Conservation (phyloP, 2,113 vertebrate genomes). For the Bubalus kerabau region DNA sequence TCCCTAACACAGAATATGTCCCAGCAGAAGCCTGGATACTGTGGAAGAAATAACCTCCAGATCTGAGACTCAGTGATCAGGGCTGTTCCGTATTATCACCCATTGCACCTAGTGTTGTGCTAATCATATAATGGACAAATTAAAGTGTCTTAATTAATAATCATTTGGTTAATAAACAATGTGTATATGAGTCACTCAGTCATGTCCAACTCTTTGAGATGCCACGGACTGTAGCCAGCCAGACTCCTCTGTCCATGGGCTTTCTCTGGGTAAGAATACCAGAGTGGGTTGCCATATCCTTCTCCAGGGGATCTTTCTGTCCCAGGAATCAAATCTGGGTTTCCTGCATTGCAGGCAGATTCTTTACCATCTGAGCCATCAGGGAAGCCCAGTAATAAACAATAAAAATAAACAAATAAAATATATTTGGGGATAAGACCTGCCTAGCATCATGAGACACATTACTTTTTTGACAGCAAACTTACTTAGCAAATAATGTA, state of each 20-base stretch:
- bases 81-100: neutral
- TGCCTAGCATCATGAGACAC: neutral
- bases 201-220: neutral
- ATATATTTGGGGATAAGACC: neutral
- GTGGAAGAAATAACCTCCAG: neutral
- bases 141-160: neutral
- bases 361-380: neutral
- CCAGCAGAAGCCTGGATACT: neutral
- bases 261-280: neutral
- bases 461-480: neutral
- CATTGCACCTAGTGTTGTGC: neutral
- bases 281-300: neutral
- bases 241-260: neutral
- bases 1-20: neutral
- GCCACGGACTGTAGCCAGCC: neutral
- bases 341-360: neutral
- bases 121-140: neutral
- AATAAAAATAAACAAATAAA: constrained; percentile 2
- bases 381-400: neutral
- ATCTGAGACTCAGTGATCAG: neutral
- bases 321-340: neutral
- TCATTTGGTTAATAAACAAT: neutral
- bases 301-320: neutral
- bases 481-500: neutral
- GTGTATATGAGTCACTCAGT: neutral